Evolutionary conservation across 2,113 vertebrate genomes (phyloP).

Genomic region (Silurus asotus): DNA sequence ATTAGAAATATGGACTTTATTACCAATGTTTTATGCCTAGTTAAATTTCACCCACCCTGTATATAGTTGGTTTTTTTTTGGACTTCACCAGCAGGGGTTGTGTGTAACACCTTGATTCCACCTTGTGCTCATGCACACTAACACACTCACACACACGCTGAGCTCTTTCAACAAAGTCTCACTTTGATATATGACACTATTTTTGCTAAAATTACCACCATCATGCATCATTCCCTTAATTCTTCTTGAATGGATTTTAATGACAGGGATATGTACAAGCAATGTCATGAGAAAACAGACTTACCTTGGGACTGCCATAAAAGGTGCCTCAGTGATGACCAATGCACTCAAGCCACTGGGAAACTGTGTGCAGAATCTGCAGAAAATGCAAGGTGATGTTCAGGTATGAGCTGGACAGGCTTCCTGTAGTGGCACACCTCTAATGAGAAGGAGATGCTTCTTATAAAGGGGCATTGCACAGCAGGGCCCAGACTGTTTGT

Average conservation of each 20-base stretch:
- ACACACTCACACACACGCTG: neutral
- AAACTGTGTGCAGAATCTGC: neutral
- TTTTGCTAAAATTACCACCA: slow-evolving; percentile 1
- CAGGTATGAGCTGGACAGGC: neutral
- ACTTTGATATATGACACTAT: neutral
- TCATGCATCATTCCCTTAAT: slow-evolving; percentile 18
- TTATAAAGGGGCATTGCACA: neutral
- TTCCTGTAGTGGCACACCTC: neutral
- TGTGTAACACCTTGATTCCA: slow-evolving; percentile 3
- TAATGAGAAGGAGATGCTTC: neutral
- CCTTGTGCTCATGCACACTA: neutral
- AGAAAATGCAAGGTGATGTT: neutral
- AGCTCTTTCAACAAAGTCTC: neutral
- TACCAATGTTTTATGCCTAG: too few relatives aligned
- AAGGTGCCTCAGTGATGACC: neutral
- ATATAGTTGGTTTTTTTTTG: neutral
- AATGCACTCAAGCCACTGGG: neutral
- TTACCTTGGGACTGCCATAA: neutral
- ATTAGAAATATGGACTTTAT: too few relatives aligned
- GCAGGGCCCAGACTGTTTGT: neutral
- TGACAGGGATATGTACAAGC: slow-evolving; percentile 9
- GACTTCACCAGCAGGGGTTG: neutral
- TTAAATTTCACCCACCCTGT: too few relatives aligned
- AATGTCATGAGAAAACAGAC: neutral
- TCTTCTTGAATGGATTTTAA: slow-evolving; percentile 6